Conservation (phyloP, 2,888 invertebrate species). For the Eilema caniola region DNA sequence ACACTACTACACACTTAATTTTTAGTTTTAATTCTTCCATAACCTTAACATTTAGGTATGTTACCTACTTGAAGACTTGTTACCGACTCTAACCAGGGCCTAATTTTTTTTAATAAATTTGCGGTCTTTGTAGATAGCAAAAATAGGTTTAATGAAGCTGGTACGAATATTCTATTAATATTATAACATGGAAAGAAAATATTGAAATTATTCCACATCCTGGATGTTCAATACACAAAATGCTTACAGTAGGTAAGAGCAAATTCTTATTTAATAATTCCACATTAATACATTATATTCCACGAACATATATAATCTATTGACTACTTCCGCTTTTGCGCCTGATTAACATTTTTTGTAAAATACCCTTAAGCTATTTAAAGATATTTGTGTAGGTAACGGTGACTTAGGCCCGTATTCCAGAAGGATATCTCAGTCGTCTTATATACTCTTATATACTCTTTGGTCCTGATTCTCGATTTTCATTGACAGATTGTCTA, state of each 20-base stretch:
- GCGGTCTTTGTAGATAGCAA: background rate
- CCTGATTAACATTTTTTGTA: slow-evolving; percentile 1
- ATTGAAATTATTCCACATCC: background rate
- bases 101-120: background rate
- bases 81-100: background rate
- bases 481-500: no score
- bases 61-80: background rate
- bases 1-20: background rate
- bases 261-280: background rate
- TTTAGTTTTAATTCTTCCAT: background rate
- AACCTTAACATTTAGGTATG: background rate
- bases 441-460: no score
- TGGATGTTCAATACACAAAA: background rate
- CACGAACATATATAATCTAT: background rate
- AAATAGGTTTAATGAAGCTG: background rate
- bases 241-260: background rate
- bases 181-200: background rate
- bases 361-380: background rate
- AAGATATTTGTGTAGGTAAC: background rate
- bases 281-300: background rate
- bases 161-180: background rate
- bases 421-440: no score
- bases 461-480: no score
- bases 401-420: background rate
- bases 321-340: slow-evolving; percentile 13